Base-by-base conservation (phyloP, 2,888 invertebrate species). In the Chrysolina oricalcia region DNA sequence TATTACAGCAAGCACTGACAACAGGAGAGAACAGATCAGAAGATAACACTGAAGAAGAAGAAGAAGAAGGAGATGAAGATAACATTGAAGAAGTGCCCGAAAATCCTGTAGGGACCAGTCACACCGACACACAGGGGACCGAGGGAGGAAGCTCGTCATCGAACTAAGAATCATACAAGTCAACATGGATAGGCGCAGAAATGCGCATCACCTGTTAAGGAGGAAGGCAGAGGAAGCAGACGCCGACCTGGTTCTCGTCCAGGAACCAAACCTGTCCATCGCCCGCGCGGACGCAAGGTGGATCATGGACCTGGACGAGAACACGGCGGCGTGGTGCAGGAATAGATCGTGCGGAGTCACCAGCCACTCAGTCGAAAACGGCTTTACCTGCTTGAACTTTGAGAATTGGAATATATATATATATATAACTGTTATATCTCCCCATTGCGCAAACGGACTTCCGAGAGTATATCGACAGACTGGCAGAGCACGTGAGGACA, bases 181-280 rank as follows among this genome's bases (percentile, higher is more conserved):
- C 35, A 50, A 50, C 9, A n/a, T 50, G n/a, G 13, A 19, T 19
- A 50, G 50, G 19, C 17, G 17, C 17, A 46, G 65, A 17, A 21
- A 23, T 8, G 76, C 74, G 9, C 76, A 77, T 21, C 76, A 76
- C 50, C 27, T 78, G 17, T 35, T 35, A 8, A 35, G 35, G 35
- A 35, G 35, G 19, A 40, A 13, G 13, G n/a, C 17, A 6, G 35
- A 35, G 35, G 63, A 35, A n/a, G 40, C 35, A 35, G 35, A 35
- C 35, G 35, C 21, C 10, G 66, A 66, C n/a, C 15, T 27, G 5
- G 13, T 46, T n/a, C 46, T 65, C 19, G n/a, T 65, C 4, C 46
- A 65, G 46, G 46, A 46, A 13, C 65, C 65, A 46, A 46, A 65
- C 15, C 8, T 5, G 9, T 17, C 40, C 9, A n/a, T 13, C 0